A percentile compares a stretch with the other conserved stretches of the same genome.
phyloP scores from a whole-genome alignment of 1,140 invertebrate species.

The Amphibalanus amphitrite region DNA sequence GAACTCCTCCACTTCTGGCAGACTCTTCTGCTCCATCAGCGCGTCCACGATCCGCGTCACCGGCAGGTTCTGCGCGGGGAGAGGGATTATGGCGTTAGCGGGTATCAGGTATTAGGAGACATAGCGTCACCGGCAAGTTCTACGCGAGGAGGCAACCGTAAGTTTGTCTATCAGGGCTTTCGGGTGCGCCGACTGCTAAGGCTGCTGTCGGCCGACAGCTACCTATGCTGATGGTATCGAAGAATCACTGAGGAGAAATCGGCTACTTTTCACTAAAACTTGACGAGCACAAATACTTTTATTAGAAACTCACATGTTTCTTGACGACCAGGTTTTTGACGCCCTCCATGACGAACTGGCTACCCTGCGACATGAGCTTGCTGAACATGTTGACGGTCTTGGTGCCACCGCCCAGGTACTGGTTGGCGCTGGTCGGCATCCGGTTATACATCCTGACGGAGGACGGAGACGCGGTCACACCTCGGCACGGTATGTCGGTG shows the following conservation, averaged over 20 bases:
- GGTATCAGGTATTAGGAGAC: no score
- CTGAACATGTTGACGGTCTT: constrained; percentile 97
- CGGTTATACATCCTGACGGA: no score
- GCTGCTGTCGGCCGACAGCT: no score
- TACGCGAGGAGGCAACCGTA: no score
- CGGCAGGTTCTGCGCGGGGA: constrained; percentile 51
- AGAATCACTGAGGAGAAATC: no score
- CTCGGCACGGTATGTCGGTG: no score
- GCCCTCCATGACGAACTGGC: constrained; percentile 98
- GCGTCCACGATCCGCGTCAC: constrained; percentile 82
- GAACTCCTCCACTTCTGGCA: constrained; percentile 60
- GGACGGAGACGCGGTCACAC: no score
- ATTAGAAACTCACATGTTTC: constrained; percentile 78
- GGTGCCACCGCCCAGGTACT: constrained; percentile 67
- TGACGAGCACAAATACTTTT: no score
- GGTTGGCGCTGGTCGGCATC: no score
- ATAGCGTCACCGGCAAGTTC: no score
- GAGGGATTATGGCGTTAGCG: constrained; percentile 12
- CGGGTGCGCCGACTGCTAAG: no score
- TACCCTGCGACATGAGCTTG: constrained; percentile 89
- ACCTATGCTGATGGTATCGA: neutral
- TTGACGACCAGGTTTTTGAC: constrained; percentile 98
- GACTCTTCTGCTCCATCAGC: constrained; percentile 60
- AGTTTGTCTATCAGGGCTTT: constrained; percentile 10
- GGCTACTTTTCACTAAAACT: no score